Conservation (phyloP, 2,888 invertebrate species). For the Drosophila acutilabella region DNA sequence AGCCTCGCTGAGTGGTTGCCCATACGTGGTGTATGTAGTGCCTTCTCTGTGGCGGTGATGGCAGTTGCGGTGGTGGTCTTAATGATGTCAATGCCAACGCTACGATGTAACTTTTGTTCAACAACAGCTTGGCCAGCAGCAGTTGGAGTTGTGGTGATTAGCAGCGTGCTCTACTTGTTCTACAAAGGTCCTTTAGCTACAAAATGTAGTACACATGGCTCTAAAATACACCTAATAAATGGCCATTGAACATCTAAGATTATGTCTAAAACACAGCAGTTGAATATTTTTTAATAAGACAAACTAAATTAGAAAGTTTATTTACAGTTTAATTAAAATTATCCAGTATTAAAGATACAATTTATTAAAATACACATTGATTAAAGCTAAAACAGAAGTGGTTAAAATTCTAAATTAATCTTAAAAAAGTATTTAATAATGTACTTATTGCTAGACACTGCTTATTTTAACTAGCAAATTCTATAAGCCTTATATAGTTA, state of each 20-base stretch:
- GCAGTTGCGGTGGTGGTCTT: constrained; percentile 53
- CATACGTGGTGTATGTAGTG: constrained; percentile 44
- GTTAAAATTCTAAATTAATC: too few relatives aligned
- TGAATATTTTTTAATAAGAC: neutral
- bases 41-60: constrained; percentile 43
- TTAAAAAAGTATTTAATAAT: too few relatives aligned
- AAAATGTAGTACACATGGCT: constrained; percentile 3
- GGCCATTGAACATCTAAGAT: constrained; percentile 56
- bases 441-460: too few relatives aligned
- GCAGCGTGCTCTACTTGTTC: constrained; percentile 33
- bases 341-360: neutral
- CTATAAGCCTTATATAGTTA: too few relatives aligned
- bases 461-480: neutral
- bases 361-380: too few relatives aligned
- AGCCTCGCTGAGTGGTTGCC: constrained; percentile 44
- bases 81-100: constrained; percentile 76
- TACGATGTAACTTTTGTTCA: constrained; percentile 55
- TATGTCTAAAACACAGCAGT: constrained; percentile 31
- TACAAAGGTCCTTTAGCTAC: constrained; percentile 17
- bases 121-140: constrained; percentile 11
- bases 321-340: too few relatives aligned
- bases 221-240: constrained; percentile 64
- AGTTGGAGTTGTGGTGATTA: constrained; percentile 45
- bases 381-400: too few relatives aligned
- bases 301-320: neutral